Base-by-base conservation (phyloP, 2,113 vertebrate species). In the Hippolais icterina region DNA sequence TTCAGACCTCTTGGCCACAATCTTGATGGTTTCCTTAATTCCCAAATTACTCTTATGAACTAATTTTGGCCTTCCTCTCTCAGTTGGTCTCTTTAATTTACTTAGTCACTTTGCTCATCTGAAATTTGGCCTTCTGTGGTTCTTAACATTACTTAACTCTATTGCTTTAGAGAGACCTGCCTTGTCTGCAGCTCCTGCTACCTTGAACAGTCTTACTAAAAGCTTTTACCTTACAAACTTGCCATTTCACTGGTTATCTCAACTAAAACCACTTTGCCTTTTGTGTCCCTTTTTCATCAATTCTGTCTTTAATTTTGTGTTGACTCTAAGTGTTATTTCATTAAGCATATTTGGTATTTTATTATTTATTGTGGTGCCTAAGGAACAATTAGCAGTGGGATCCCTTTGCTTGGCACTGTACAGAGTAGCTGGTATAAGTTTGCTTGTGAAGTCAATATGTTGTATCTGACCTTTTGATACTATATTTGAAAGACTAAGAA, bases 111-210 rank as follows among this genome's bases (percentile, higher is more conserved):
- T 85, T 74, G 33, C 68, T 88, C 12, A 16, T 87, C 61, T 86
- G 63, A 77, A 79, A 94, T 86, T 87, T 83, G 90, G 64, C 92
- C 68, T 68, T 93, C 31, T 83, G 12, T 90, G 68, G 47, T 87
- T 86, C 35, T 90, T 91, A 83, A 56, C 7, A 17, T 88, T 70
- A 60, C 57, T 47, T 85, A 56, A 74, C 18, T 83, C 50, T 94
- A 3, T 76, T 93, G 72, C 79, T 81, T 79, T 78, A 86, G 69
- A 92, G 85, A 96, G 88, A 96, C 96, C 92, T 96, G 87, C 92
- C 92, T 93, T 96, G 93, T 97, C 92, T 96, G 94, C 90, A 92
- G 92, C 72, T 93, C 52, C 72, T 94, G 72, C 86, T 87, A 77
- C 60, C 52, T 70, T 59, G n/a, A 89, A 49, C 68, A 75, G 17